Evolutionary conservation across 2,113 vertebrate genomes (phyloP), one percentile per base, ranked within the genome.

Genomic region (Empidonax traillii): DNA sequence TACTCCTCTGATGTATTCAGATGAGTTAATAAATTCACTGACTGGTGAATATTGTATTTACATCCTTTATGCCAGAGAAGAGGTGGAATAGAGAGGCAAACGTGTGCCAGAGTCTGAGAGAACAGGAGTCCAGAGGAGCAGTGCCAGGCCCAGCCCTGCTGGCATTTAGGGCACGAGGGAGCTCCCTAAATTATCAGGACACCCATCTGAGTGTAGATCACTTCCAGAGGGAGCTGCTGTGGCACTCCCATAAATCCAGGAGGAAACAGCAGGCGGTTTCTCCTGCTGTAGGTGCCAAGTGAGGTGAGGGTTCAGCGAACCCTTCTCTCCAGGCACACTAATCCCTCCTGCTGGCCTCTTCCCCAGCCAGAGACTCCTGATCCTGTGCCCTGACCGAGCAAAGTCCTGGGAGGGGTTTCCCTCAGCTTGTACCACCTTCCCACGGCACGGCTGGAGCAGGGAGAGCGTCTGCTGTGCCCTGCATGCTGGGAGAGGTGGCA

Each of bases 121-220:
- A 30, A 28, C 0, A 0, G 12, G 46, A 62, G 11, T 55, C 52
- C 31, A 27, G 65, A 62, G 58, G 51, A 89, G 12, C 4, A 19
- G 35, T 23, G 49, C 58, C 62, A 75, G 35, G 33, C 44, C 51
- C 17, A 21, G 49, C 30, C 13, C 2, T 0, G 0, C 9, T 67
- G 56, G 51, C 65, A 33, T 82, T 85, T 39, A 51, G 20, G 47
- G 8, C 14, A 8, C 7, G 33, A 81, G 73, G 39, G 52, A 87
- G 74, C 59, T 44, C 24, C 30, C 35, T 83, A 61, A 7, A 16
- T 69, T 39, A 85, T 22, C 13, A 41, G 21, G 72, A 51, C 65
- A 67, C n/a, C 16, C 33, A 11, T 28, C 31, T 59, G 22, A 35
- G 37, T 6, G 14, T 43, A 35, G 52, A 31, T 87, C 6, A 12